Conservation (phyloP, 2,888 invertebrate genomes). For the Sympetrum striolatum region DNA sequence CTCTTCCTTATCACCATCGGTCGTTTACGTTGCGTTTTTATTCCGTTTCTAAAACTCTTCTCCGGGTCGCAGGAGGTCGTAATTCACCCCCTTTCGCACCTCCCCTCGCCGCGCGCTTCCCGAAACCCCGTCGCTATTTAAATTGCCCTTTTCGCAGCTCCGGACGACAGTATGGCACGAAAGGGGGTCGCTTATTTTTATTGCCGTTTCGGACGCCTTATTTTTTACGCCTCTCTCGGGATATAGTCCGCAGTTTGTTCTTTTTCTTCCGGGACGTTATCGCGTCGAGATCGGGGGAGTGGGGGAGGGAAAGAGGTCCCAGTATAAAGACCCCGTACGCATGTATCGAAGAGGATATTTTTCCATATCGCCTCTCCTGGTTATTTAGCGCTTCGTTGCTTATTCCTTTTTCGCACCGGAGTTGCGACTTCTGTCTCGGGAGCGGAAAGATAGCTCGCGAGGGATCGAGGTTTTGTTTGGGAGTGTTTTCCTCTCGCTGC, state of each 20-base stretch:
- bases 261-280: not conserved
- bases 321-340: not conserved
- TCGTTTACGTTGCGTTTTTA: not conserved
- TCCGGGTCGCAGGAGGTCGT: not conserved
- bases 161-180: constrained; percentile 32
- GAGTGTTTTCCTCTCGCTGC: not conserved
- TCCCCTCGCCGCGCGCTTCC: not conserved
- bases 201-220: not conserved
- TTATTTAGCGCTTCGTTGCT: not conserved
- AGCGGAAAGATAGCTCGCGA: constrained; percentile 3
- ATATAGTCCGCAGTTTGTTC: not conserved
- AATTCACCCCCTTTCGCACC: not conserved
- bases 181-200: not conserved
- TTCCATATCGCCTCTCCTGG: not conserved
- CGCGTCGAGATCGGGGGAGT: not conserved
- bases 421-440: constrained; percentile 33
- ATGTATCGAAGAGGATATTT: not conserved
- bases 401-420: not conserved
- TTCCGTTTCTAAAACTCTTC: not conserved
- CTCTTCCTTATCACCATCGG: not conserved
- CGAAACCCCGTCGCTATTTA: constrained; percentile 15
- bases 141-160: constrained; percentile 27
- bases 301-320: too few relatives aligned
- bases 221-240: not conserved
- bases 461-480: not conserved